Conservation (phyloP, 1,140 invertebrate genomes). For the Neuroterus valhalla region DNA sequence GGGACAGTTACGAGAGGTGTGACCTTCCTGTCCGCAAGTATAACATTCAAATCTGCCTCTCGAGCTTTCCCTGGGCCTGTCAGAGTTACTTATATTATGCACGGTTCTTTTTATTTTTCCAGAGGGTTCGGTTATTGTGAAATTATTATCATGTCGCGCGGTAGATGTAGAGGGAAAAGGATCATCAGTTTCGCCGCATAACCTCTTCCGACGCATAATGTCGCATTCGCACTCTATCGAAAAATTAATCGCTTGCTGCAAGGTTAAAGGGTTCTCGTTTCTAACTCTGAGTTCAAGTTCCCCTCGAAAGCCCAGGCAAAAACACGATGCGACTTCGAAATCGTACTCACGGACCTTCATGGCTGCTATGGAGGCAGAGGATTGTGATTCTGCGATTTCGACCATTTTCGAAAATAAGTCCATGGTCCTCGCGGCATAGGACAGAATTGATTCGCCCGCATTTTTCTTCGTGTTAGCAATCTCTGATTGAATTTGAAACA, state of each 20-base stretch:
- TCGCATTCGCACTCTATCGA: background rate
- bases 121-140: background rate
- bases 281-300: background rate
- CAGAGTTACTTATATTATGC: no score
- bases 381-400: background rate
- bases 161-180: background rate
- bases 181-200: background rate
- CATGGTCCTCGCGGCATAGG: background rate
- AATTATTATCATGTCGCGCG: no score
- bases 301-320: background rate
- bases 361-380: background rate
- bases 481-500: no score
- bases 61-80: background rate
- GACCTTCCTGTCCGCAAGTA: no score
- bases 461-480: background rate
- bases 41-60: background rate
- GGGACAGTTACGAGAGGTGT: no score
- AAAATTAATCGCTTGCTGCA: background rate
- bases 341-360: background rate
- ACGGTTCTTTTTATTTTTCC: background rate
- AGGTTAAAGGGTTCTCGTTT: background rate
- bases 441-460: background rate
- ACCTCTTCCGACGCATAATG: background rate
- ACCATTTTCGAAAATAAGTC: background rate
- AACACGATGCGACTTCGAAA: background rate